Evolutionary conservation across 2,888 invertebrate genomes (phyloP).

Genomic region (Ichneumoninae sp.): DNA sequence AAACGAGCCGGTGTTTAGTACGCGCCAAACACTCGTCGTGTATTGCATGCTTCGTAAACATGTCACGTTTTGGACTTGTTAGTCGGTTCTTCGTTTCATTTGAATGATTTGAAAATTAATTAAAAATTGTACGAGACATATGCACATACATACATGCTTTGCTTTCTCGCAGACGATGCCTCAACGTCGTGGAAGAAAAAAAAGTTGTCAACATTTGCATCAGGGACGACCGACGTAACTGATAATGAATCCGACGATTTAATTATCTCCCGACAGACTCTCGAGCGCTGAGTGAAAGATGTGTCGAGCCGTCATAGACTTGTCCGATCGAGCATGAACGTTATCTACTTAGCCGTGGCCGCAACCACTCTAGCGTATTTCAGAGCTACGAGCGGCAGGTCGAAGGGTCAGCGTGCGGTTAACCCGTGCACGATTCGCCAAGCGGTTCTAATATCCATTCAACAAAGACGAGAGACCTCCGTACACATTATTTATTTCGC

Average conservation of each 20-base stretch:
- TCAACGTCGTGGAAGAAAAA: neutral
- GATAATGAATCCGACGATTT: slow-evolving; percentile 1
- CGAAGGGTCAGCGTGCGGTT: slow-evolving; percentile 46
- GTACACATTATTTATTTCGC: slow-evolving; percentile 56
- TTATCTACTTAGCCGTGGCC: slow-evolving; percentile 35
- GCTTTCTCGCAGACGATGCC: neutral
- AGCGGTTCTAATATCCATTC: slow-evolving; percentile 25
- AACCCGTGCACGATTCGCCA: slow-evolving; percentile 37
- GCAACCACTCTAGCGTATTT: neutral
- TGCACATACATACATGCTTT: neutral
- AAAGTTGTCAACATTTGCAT: neutral
- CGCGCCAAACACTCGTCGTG: slow-evolving; percentile 26
- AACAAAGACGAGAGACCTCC: slow-evolving; percentile 32
- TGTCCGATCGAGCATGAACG: slow-evolving; percentile 24
- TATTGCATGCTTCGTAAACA: slow-evolving; percentile 31
- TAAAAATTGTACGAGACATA: neutral
- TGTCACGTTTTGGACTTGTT: slow-evolving; percentile 30
- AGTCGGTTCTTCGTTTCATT: neutral
- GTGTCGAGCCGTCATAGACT: neutral
- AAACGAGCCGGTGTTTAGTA: slow-evolving; percentile 30
- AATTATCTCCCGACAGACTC: neutral
- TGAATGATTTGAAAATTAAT: neutral
- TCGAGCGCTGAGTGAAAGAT: slow-evolving; percentile 1
- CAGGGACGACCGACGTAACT: neutral
- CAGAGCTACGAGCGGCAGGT: slow-evolving; percentile 24